Base-by-base conservation (phyloP, 1,140 invertebrate genomes). In the Euura saliciscinereae region DNA sequence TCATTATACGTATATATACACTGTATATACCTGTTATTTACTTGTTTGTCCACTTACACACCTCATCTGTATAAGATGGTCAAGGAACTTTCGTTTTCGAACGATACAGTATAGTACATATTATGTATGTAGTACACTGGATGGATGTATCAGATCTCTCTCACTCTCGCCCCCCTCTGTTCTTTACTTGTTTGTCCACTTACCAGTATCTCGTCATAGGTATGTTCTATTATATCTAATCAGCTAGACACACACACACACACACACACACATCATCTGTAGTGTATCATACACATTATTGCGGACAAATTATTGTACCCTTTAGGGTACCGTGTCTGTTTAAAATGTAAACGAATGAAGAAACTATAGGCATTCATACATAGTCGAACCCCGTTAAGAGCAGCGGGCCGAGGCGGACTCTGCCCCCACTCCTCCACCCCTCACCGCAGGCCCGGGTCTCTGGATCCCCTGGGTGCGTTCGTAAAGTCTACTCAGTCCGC, bases 71-170 rank as follows among this genome's bases (percentile, higher is more conserved):
- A 59, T 59, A 59, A 59, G 51, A 59, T 59, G 51, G 51, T 59
- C 51, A 59, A 59, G 51, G 51, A 59, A 59, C 51, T 59, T 59
- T 59, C 51, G 51, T 59, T 59, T 59, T 59, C 51, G 28, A 59
- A 59, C 51, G 10, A 59, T n/a, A 59, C 51, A 8, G 10, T n/a
- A 11, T n/a, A n/a, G 8, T 59, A 11, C 51, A 59, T 11, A 59
- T 8, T 59, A 6, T 51, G 8, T 59, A 59, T n/a, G 13, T 3
- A n/a, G 10, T 11, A 3, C 10, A 8, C 8, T 3, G 8, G 13
- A 8, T 3, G 51, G 13, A 8, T 8, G 51, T 4, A n/a, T 11
- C 28, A 28, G 28, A 28, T 28, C 28, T 59, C 51, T n/a, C 8
- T 11, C 51, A 11, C 51, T 8, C 51, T 3, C 3, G 51, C 10